Percentiles rank a stretch among this genome's conserved stretches.
Evolutionary conservation across 2,797 vertebrate species (phyloP).

Genomic region (Acanthurus tractus): DNA sequence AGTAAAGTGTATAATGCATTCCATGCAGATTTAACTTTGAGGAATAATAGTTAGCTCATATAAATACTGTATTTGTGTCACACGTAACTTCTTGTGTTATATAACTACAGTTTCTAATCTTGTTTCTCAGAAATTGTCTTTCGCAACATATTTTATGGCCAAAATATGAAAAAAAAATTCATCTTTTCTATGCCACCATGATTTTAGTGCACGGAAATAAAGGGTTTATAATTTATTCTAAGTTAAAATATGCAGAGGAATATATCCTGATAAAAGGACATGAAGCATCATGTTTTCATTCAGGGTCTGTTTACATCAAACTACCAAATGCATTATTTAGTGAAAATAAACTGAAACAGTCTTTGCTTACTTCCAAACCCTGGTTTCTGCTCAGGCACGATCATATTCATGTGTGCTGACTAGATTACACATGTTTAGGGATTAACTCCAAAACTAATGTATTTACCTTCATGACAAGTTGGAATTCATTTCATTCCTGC

Average conservation of each 20-base stretch:
- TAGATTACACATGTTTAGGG: conserved; percentile 1
- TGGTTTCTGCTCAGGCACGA: background rate
- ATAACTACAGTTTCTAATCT: background rate
- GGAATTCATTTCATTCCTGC: background rate
- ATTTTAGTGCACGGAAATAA: background rate
- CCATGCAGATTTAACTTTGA: background rate
- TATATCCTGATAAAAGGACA: background rate
- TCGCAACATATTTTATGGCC: background rate
- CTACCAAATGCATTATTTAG: background rate
- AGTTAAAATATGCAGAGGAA: background rate
- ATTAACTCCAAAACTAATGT: conserved; percentile 7
- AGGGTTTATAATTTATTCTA: background rate
- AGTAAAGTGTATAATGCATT: background rate
- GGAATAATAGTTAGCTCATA: background rate
- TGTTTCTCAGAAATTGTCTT: conserved; percentile 1
- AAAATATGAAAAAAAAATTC: conserved; percentile 2
- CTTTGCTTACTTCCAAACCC: conserved; percentile 2
- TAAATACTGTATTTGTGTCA: background rate
- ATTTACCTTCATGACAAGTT: background rate
- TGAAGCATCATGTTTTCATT: background rate
- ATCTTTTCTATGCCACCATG: background rate
- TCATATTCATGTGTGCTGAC: background rate
- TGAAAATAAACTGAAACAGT: background rate
- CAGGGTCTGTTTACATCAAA: background rate
- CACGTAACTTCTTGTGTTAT: background rate